Evolutionary conservation across 2,113 vertebrate genomes (phyloP).

Genomic region (Mustela nigripes): DNA sequence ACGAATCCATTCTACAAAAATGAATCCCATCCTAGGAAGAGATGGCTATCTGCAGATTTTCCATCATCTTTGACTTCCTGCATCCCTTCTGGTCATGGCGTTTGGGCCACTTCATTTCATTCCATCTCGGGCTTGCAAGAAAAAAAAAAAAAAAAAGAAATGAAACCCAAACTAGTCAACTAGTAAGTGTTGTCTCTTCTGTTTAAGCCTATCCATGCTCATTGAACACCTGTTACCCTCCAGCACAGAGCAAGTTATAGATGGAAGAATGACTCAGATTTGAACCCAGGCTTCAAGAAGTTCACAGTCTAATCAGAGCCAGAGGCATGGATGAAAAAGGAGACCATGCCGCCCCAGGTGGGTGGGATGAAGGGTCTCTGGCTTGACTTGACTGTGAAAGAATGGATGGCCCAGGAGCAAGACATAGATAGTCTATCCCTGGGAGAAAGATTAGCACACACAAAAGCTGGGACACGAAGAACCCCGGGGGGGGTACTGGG

Average conservation of each 20-base stretch:
- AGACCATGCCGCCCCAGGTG: not conserved
- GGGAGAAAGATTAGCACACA: not conserved
- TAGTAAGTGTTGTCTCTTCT: not conserved
- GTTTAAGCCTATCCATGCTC: not conserved
- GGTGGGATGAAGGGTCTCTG: not conserved
- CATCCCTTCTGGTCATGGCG: not conserved
- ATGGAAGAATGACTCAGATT: not conserved
- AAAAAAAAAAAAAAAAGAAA: not conserved
- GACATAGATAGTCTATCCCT: not conserved
- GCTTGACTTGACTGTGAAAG: not conserved
- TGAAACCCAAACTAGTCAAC: not conserved
- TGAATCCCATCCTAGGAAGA: not conserved
- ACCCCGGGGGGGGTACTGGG: not conserved
- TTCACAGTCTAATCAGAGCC: not conserved
- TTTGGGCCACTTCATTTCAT: not conserved
- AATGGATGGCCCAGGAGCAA: not conserved
- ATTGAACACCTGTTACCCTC: not conserved
- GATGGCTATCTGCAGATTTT: not conserved
- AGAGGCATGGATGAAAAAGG: not conserved
- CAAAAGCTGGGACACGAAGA: not conserved
- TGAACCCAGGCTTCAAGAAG: not conserved
- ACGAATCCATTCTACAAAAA: constrained; percentile 21
- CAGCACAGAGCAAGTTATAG: not conserved
- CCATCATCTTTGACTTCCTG: not conserved
- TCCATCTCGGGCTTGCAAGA: constrained; percentile 24